Conservation (phyloP, 2,113 vertebrate genomes). For the Bubo blakistoni region DNA sequence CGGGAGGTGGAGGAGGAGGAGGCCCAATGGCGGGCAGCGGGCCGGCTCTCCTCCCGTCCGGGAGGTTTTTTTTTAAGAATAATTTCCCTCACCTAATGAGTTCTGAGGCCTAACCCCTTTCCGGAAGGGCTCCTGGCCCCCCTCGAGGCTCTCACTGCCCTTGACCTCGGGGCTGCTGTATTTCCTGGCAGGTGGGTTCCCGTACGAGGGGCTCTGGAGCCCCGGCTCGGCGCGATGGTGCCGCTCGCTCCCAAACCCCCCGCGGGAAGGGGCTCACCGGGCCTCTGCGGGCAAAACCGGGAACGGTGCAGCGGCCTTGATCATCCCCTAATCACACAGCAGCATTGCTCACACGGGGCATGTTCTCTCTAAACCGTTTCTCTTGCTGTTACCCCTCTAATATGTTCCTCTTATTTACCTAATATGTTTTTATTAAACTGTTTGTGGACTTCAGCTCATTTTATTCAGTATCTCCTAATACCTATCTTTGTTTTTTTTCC, state of each 20-base stretch:
- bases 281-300: too few relatives aligned
- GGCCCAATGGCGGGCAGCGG: neutral
- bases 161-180: neutral
- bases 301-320: too few relatives aligned
- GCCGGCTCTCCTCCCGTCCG: neutral
- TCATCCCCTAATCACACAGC: too few relatives aligned
- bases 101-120: neutral
- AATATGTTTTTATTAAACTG: neutral
- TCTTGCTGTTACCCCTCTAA: neutral
- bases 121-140: too few relatives aligned
- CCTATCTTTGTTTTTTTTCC: neutral
- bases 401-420: neutral
- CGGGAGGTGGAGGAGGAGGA: too few relatives aligned
- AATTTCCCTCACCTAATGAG: fast-evolving
- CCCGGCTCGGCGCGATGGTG: fast-evolving
- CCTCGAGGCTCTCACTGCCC: fast-evolving
- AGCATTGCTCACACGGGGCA: fast-evolving
- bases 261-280: neutral
- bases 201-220: too few relatives aligned
- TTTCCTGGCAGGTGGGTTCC: neutral
- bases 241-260: fast-evolving
- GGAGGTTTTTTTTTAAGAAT: neutral
- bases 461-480: fast-evolving
- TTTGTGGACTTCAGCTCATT: neutral
- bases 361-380: fast-evolving